Percentiles rank a stretch among this genome's conserved stretches.
phyloP scores from a whole-genome alignment of 2,113 vertebrate species.

The Bubo blakistoni region DNA sequence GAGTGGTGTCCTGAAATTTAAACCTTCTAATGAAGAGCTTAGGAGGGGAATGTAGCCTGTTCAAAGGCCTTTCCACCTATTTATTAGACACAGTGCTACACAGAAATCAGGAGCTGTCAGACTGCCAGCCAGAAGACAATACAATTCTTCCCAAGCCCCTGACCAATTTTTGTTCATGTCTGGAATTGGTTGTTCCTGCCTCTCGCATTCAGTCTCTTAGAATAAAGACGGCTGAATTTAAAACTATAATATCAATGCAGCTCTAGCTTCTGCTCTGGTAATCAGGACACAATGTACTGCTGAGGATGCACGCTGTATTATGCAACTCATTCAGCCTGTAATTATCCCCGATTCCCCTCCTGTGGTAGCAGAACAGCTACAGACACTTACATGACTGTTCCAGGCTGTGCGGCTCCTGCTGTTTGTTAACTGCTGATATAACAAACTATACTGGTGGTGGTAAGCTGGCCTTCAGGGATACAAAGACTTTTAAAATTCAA shows the following conservation, averaged over 20 bases:
- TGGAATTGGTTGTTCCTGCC: not conserved
- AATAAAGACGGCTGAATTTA: conserved; percentile 5
- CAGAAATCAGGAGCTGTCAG: conserved; percentile 5
- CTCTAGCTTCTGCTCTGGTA: conserved; percentile 27
- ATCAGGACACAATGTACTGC: conserved; percentile 60
- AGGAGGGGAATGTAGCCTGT: not conserved
- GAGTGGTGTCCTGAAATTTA: conserved; percentile 1
- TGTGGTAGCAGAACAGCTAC: conserved; percentile 38
- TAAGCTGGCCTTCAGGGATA: not conserved
- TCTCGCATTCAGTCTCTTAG: not conserved
- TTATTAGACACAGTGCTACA: not conserved
- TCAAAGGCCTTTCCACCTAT: conserved; percentile 30
- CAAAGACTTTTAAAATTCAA: not conserved
- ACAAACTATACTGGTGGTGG: not conserved
- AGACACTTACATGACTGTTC: conserved; percentile 11
- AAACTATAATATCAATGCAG: conserved; percentile 44
- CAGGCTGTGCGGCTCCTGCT: not conserved
- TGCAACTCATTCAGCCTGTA: conserved; percentile 67
- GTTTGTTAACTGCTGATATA: not conserved
- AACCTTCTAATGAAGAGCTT: conserved; percentile 19
- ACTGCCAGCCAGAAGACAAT: conserved; percentile 16
- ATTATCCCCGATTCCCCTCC: conserved; percentile 64
- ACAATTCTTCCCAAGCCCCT: not conserved
- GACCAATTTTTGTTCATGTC: not conserved
- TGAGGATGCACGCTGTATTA: conserved; percentile 46